Percentiles rank a stretch among this genome's conserved stretches.
Evolutionary conservation across 2,888 invertebrate species (phyloP).

Genomic region (Oligia latruncula): DNA sequence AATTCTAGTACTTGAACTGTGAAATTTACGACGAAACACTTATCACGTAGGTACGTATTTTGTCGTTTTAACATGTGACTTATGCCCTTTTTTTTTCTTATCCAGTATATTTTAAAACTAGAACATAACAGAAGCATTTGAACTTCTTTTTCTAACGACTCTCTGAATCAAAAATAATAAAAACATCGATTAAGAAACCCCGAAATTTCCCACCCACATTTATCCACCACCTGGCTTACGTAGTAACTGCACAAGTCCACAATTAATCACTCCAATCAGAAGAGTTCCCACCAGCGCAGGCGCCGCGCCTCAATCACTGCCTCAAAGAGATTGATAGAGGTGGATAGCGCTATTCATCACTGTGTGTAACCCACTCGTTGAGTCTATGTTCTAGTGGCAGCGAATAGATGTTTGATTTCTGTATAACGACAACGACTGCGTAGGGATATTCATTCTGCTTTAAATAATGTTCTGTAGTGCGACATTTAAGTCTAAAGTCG

Average conservation of each 20-base stretch:
- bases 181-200: slow-evolving; percentile 27
- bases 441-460: not conserved
- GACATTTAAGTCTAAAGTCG: not conserved
- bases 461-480: not conserved
- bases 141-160: slow-evolving; percentile 15
- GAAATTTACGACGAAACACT: not conserved
- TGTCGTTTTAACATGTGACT: not conserved
- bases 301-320: slow-evolving; percentile 71
- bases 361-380: slow-evolving; percentile 51
- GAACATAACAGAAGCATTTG: slow-evolving; percentile 5
- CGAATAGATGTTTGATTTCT: slow-evolving; percentile 22
- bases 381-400: slow-evolving; percentile 31
- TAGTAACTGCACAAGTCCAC: slow-evolving; percentile 56
- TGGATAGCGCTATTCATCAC: slow-evolving; percentile 74
- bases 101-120: not conserved
- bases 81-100: not conserved
- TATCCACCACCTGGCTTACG: slow-evolving; percentile 63
- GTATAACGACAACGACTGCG: slow-evolving; percentile 1
- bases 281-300: slow-evolving; percentile 74
- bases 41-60: not conserved
- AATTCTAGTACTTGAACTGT: not conserved
- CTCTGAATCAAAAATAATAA: slow-evolving; percentile 27
- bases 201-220: slow-evolving; percentile 57
- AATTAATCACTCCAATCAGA: slow-evolving; percentile 73
- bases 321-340: slow-evolving; percentile 74